Conservation (phyloP, 2,113 vertebrate genomes). For the Corythaixoides concolor region DNA sequence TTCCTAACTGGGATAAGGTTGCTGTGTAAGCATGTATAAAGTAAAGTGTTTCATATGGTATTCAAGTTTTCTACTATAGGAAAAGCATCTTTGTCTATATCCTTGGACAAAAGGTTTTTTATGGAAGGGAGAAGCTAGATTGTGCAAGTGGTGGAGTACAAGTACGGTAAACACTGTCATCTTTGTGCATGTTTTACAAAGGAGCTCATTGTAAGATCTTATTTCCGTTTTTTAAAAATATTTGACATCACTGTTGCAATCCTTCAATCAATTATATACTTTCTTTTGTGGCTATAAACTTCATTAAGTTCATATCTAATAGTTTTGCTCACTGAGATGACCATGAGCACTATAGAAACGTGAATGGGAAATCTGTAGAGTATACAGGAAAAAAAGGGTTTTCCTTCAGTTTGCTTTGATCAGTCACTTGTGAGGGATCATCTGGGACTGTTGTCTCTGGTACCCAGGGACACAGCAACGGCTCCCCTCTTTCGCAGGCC, state of each 20-base stretch:
- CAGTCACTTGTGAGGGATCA: accelerated
- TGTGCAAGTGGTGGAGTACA: conserved; percentile 33
- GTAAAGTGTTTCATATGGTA: background rate
- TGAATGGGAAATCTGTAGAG: background rate
- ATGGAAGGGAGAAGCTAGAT: conserved; percentile 40
- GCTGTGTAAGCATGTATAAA: background rate
- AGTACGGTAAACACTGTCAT: conserved; percentile 48
- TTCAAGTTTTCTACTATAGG: conserved; percentile 33
- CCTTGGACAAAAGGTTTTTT: conserved; percentile 51
- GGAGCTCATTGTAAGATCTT: conserved; percentile 27
- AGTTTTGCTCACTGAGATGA: background rate
- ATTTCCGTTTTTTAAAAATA: conserved; percentile 40
- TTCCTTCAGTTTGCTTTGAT: background rate
- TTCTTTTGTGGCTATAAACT: background rate
- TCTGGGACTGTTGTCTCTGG: background rate
- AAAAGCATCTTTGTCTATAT: conserved; percentile 22
- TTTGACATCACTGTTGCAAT: conserved; percentile 21
- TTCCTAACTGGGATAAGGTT: background rate
- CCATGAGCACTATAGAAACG: background rate
- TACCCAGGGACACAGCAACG: accelerated
- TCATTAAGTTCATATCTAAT: background rate
- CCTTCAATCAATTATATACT: background rate
- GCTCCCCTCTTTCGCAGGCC: background rate
- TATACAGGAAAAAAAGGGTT: background rate
- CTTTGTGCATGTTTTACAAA: conserved; percentile 62